Evolutionary conservation across 2,888 invertebrate species (phyloP), one percentile per base, ranked within the genome.

Genomic region (Linnaemya vulpina): DNA sequence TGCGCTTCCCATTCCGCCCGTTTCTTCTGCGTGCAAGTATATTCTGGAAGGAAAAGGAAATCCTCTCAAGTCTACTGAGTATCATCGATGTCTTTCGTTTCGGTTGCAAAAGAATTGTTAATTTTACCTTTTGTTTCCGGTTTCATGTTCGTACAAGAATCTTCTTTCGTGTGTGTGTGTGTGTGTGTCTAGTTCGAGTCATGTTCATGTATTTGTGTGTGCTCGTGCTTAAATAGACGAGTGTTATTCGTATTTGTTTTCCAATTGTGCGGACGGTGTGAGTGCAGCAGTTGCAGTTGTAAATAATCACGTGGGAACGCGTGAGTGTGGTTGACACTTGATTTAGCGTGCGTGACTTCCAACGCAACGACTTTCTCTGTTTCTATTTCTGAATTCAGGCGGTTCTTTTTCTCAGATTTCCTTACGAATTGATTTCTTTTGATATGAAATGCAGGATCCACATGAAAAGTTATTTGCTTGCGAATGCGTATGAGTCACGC

Each of bases 41-140:
- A 35, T 15, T 51, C 15, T 30, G 30, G n/a, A 30, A 63, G 53
- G 46, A 20, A 15, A 46, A 71, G 79, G 65, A 80, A 67, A 74
- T 49, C 40, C 20, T 46, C 25, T 55, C 2, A 35, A 51, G 63
- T 51, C 49, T 77, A 60, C 15, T 8, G 55, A 49, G 30, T 73
- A 46, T 63, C 15, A 22, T 58, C 62, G n/a, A 62, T 62, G 20
- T 40, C 35, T 49, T 55, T 55, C 35, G 38, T 51, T 65, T 71
- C 40, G 55, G n/a, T 65, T 38, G 35, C 40, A 46, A 73, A 83
- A 43, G 80, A 63, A 80, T 68, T 84, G 75, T 79, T 86, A 77
- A 86, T 83, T 82, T 74, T 86, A 86, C 82, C 85, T 85, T 86
- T 84, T 74, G 83, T 84, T 85, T 85, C 87, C 86, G 86, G 85